Percentiles rank a stretch among this genome's conserved stretches.
phyloP scores from a whole-genome alignment of 2,888 invertebrate species.

The Lepetodrilus schrolli region DNA sequence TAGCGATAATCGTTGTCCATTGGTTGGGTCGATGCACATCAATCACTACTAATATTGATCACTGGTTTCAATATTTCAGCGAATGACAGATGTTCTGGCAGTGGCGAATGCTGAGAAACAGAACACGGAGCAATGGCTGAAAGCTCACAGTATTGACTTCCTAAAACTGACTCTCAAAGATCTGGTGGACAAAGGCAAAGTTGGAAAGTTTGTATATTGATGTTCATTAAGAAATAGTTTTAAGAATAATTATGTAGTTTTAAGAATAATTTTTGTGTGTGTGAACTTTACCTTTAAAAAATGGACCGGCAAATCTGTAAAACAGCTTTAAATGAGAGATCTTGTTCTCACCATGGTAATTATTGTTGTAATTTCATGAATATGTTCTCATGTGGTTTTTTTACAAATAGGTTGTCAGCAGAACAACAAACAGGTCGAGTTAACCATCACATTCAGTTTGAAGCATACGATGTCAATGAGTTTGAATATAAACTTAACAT shows the following conservation, averaged over 20 bases:
- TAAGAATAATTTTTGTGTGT: too few relatives aligned
- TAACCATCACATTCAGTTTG: conserved; percentile 74
- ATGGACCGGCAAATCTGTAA: too few relatives aligned
- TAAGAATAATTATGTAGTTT: too few relatives aligned
- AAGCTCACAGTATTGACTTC: conserved; percentile 68
- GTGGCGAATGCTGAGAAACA: conserved; percentile 69
- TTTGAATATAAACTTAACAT: conserved; percentile 74
- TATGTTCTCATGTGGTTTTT: not conserved
- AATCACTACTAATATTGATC: too few relatives aligned
- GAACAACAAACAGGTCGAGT: conserved; percentile 71
- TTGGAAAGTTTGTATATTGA: conserved; percentile 68
- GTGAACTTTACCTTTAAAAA: too few relatives aligned
- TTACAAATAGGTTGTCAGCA: conserved; percentile 56
- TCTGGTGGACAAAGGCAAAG: conserved; percentile 72
- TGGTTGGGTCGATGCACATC: too few relatives aligned
- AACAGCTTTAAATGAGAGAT: too few relatives aligned
- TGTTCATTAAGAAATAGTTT: too few relatives aligned
- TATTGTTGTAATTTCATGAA: not conserved
- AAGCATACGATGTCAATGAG: conserved; percentile 74
- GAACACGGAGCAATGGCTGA: conserved; percentile 73
- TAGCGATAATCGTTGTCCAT: too few relatives aligned
- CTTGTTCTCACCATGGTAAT: not conserved
- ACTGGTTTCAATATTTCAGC: conserved; percentile 36
- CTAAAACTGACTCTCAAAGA: conserved; percentile 73
- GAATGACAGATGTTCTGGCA: conserved; percentile 51